phyloP scores from a whole-genome alignment of 2,113 vertebrate species.

The Nesogale talazaci region DNA sequence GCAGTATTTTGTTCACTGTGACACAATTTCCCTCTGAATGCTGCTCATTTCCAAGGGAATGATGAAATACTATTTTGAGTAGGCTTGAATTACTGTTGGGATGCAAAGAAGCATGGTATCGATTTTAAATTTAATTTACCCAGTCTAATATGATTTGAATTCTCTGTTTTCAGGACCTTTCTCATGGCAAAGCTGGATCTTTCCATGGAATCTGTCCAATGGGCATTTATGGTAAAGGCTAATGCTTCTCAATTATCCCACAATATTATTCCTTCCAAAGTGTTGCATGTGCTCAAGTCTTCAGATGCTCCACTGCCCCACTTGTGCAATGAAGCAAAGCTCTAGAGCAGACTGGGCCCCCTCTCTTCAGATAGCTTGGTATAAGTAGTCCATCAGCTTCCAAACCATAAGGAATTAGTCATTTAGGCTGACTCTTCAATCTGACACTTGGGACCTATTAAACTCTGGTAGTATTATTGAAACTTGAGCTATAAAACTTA shows the following conservation, averaged over 20 bases:
- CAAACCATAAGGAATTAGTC: conserved; percentile 40
- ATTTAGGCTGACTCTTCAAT: conserved; percentile 55
- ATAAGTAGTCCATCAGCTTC: conserved; percentile 7
- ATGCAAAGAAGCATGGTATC: neutral
- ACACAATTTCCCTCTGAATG: neutral
- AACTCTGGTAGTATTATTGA: conserved; percentile 49
- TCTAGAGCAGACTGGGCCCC: neutral
- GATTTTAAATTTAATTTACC: neutral
- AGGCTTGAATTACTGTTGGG: neutral
- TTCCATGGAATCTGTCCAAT: neutral
- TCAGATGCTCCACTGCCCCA: neutral
- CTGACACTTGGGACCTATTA: conserved; percentile 57
- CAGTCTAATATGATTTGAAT: neutral
- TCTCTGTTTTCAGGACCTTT: neutral
- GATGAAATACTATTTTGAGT: neutral
- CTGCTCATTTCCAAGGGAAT: neutral
- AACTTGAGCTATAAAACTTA: conserved; percentile 59
- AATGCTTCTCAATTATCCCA: neutral
- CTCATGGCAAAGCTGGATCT: neutral
- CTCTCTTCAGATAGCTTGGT: neutral
- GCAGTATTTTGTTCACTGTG: neutral
- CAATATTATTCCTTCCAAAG: neutral
- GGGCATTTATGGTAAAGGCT: neutral
- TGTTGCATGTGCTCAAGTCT: neutral
- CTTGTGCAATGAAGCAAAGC: neutral